Conservation (phyloP, 2,797 vertebrate genomes). For the Notolepis coatsorum region DNA sequence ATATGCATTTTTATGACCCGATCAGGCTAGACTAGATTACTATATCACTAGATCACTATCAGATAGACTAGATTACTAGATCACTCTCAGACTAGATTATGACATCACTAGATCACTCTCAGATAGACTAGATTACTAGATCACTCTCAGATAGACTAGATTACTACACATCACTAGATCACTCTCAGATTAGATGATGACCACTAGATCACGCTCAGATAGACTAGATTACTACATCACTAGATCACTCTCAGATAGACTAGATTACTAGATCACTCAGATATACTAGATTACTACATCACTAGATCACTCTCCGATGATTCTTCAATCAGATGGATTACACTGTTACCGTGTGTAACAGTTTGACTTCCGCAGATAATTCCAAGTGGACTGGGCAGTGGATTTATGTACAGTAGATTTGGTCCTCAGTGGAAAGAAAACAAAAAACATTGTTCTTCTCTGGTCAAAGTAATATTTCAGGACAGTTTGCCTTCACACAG, state of each 20-base stretch:
- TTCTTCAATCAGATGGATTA: slow-evolving; percentile 35
- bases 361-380: slow-evolving; percentile 36
- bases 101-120: slow-evolving; percentile 52
- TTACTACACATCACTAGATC: slow-evolving; percentile 48
- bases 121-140: slow-evolving; percentile 47
- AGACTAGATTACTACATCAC: too few relatives aligned
- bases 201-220: too few relatives aligned
- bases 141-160: slow-evolving; percentile 55
- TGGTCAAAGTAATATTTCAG: slow-evolving; percentile 2
- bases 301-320: slow-evolving; percentile 51
- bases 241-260: too few relatives aligned
- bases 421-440: too few relatives aligned
- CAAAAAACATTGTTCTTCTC: slow-evolving; percentile 45
- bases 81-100: slow-evolving; percentile 56
- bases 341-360: slow-evolving; percentile 65
- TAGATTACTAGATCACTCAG: too few relatives aligned
- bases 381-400: slow-evolving; percentile 56
- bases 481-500: slow-evolving; percentile 33
- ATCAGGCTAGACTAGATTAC: slow-evolving; percentile 61
- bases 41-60: slow-evolving; percentile 52
- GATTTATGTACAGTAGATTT: slow-evolving; percentile 42
- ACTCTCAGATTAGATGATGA: slow-evolving; percentile 56
- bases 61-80: slow-evolving; percentile 47
- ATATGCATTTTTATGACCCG: slow-evolving; percentile 73
- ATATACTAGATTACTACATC: slow-evolving; percentile 42